Evolutionary conservation across 2,888 invertebrate genomes (phyloP).

Genomic region (Caenorhabditis zanzibari): DNA sequence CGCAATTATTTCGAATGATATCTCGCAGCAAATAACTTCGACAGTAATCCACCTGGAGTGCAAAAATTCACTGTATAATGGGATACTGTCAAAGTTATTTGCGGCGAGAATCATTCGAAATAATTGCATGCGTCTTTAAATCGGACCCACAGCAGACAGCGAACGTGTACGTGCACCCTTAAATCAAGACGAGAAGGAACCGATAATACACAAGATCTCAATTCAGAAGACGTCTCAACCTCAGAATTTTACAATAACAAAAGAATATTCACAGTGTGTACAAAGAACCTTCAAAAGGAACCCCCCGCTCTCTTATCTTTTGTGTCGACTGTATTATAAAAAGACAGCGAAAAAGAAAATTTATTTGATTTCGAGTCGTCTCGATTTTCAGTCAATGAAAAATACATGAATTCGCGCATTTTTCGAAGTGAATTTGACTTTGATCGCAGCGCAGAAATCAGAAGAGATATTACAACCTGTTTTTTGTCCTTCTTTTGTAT

Average conservation of each 20-base stretch:
- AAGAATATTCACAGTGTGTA: not conserved
- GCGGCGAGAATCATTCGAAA: no score
- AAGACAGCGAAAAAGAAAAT: not conserved
- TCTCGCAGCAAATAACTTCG: no score
- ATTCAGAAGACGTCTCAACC: not conserved
- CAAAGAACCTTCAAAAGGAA: constrained; percentile 10
- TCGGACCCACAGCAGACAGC: no score
- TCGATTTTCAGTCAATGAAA: not conserved
- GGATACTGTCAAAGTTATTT: no score
- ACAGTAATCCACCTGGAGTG: no score
- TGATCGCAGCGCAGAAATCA: not conserved
- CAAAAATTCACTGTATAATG: no score
- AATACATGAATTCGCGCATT: not conserved
- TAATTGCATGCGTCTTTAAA: no score
- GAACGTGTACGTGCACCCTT: no score
- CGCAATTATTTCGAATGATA: no score
- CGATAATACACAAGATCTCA: not conserved
- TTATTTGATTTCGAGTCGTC: not conserved
- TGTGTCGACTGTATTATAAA: not conserved
- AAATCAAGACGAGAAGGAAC: no score
- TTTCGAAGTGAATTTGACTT: not conserved
- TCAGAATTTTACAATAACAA: not conserved
- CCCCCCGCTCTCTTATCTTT: not conserved
- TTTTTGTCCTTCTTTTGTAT: constrained; percentile 4
- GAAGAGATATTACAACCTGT: constrained; percentile 33